A percentile compares a stretch with the other conserved stretches of the same genome.
Conservation (phyloP, 2,113 vertebrate species). For the Paralichthys olivaceus region DNA sequence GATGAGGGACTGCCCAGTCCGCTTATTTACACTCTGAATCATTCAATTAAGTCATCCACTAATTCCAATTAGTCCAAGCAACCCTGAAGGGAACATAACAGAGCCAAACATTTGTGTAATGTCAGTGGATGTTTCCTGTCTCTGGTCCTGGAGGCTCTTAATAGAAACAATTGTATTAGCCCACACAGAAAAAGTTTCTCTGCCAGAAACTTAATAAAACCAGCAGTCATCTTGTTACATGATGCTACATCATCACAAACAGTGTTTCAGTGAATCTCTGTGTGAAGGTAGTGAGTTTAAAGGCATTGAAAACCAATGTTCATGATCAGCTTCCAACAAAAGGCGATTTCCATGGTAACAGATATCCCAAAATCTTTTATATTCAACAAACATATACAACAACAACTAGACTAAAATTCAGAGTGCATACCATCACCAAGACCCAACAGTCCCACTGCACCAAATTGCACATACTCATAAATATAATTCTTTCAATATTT, state of each 20-base stretch:
- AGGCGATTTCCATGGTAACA: neutral
- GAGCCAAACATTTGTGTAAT: slow-evolving; percentile 6
- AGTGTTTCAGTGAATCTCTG: too few relatives aligned
- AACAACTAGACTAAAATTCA: neutral
- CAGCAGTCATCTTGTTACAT: too few relatives aligned
- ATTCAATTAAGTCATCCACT: slow-evolving; percentile 36
- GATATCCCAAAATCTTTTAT: neutral
- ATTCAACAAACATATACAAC: neutral
- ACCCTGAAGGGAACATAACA: slow-evolving; percentile 1
- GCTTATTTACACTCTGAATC: slow-evolving; percentile 41
- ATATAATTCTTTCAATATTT: too few relatives aligned
- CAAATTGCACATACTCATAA: too few relatives aligned
- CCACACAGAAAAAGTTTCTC: too few relatives aligned
- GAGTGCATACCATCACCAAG: too few relatives aligned
- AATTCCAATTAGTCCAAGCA: slow-evolving; percentile 51
- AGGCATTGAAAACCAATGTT: neutral
- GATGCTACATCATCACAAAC: too few relatives aligned
- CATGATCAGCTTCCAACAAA: neutral
- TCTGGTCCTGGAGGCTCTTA: neutral
- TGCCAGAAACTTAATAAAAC: too few relatives aligned
- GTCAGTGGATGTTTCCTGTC: neutral
- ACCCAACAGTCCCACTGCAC: too few relatives aligned
- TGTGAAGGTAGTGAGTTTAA: neutral
- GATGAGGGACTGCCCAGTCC: neutral
- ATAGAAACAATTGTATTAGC: neutral